Evolutionary conservation across 1,140 invertebrate genomes (phyloP).

Genomic region (Heliconius himera): DNA sequence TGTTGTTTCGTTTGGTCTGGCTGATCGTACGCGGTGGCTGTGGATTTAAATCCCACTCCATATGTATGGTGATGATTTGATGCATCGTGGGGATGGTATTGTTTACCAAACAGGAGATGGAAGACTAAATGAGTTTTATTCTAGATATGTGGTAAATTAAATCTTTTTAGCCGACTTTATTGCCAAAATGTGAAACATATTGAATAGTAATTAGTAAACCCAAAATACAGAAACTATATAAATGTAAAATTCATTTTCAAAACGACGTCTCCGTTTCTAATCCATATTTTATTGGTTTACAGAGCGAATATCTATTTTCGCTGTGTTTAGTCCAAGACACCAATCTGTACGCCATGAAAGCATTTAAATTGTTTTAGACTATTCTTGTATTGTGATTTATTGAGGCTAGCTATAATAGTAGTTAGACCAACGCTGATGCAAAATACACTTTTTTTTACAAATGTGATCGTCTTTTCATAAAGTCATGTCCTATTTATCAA

Average conservation of each 20-base stretch:
- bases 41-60: too few species aligned
- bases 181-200: too few species aligned
- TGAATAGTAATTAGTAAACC: too few species aligned
- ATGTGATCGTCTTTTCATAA: background rate
- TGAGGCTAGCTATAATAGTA: background rate
- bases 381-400: constrained; percentile 38
- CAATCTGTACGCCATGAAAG: constrained; percentile 27
- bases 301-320: constrained; percentile 49
- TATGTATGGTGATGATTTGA: too few species aligned
- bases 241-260: background rate
- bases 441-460: background rate
- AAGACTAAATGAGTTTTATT: too few species aligned
- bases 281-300: constrained; percentile 47
- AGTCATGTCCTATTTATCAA: background rate
- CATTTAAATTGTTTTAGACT: constrained; percentile 32
- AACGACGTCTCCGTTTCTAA: constrained; percentile 36
- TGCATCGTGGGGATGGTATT: too few species aligned
- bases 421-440: background rate
- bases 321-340: constrained; percentile 34
- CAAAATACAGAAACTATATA: background rate
- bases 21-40: too few species aligned
- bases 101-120: too few species aligned
- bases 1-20: background rate
- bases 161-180: too few species aligned
- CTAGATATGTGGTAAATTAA: too few species aligned